Evolutionary conservation across 2,797 vertebrate genomes (phyloP).

Genomic region (Lagodon rhomboides): DNA sequence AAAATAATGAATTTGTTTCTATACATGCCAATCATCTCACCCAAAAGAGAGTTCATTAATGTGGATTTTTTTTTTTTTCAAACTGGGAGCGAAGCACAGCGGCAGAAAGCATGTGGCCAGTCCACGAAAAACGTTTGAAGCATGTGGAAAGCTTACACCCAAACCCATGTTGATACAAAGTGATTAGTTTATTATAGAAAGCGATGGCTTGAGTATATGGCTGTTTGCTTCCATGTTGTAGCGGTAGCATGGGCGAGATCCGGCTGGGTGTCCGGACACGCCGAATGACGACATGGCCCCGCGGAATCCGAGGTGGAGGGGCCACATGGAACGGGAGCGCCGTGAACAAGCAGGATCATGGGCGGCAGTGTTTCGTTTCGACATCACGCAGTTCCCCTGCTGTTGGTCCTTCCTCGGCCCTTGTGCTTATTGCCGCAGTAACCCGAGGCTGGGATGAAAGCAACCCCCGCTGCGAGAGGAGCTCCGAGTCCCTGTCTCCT

Average conservation of each 20-base stretch:
- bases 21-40: constrained; percentile 84
- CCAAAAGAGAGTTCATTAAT: constrained; percentile 70
- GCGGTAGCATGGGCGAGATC: constrained; percentile 64
- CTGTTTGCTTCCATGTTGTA: constrained; percentile 75
- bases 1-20: constrained; percentile 86
- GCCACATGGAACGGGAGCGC: constrained; percentile 51
- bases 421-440: constrained; percentile 77
- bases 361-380: constrained; percentile 47
- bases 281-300: constrained; percentile 61
- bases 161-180: constrained; percentile 80
- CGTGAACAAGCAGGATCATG: constrained; percentile 44
- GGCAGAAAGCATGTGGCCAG: constrained; percentile 61
- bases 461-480: constrained; percentile 47
- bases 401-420: constrained; percentile 45
- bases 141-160: constrained; percentile 82
- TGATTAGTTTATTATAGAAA: constrained; percentile 88
- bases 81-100: constrained; percentile 46
- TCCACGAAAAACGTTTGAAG: constrained; percentile 75
- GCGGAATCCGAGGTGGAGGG: constrained; percentile 56
- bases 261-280: constrained; percentile 49
- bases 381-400: constrained; percentile 20
- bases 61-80: constrained; percentile 41
- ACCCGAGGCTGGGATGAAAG: constrained; percentile 71
- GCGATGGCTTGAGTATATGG: constrained; percentile 64
- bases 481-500: constrained; percentile 51